phyloP scores from a whole-genome alignment of 2,888 invertebrate species.

The Macrosoma leucophasiata region DNA sequence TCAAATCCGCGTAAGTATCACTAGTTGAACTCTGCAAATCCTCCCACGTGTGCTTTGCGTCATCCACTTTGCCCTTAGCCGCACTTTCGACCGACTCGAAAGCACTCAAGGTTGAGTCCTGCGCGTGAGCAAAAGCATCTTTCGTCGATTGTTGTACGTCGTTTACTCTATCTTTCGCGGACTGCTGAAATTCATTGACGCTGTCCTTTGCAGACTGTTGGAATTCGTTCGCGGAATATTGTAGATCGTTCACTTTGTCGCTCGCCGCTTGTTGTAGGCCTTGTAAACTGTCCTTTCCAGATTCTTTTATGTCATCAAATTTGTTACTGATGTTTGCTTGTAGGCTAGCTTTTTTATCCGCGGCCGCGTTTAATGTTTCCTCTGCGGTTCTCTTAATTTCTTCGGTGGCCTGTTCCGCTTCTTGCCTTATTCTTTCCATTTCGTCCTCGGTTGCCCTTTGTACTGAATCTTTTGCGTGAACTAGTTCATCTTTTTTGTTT shows the following conservation, averaged over 20 bases:
- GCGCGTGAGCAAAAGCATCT: slow-evolving; percentile 53
- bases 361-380: slow-evolving; percentile 50
- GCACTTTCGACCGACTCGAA: slow-evolving; percentile 68
- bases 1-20: slow-evolving; percentile 61
- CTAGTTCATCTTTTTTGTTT: slow-evolving; percentile 27
- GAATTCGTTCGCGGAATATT: slow-evolving; percentile 35
- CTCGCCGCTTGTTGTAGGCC: slow-evolving; percentile 38
- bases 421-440: slow-evolving; percentile 58
- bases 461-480: slow-evolving; percentile 31
- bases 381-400: slow-evolving; percentile 62
- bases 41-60: slow-evolving; percentile 57
- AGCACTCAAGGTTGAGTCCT: slow-evolving; percentile 64
- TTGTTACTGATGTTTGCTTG: slow-evolving; percentile 40
- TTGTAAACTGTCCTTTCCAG: slow-evolving; percentile 41
- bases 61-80: slow-evolving; percentile 59
- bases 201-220: slow-evolving; percentile 38
- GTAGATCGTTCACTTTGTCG: slow-evolving; percentile 39
- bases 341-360: slow-evolving; percentile 47
- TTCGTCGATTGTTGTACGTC: slow-evolving; percentile 50
- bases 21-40: slow-evolving; percentile 60
- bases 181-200: slow-evolving; percentile 38
- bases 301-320: slow-evolving; percentile 34
- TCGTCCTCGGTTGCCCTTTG: slow-evolving; percentile 39
- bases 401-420: slow-evolving; percentile 62
- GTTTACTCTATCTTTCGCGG: slow-evolving; percentile 35